Conservation (phyloP, 2,888 invertebrate species). For the Kryphioiulus occultus region DNA sequence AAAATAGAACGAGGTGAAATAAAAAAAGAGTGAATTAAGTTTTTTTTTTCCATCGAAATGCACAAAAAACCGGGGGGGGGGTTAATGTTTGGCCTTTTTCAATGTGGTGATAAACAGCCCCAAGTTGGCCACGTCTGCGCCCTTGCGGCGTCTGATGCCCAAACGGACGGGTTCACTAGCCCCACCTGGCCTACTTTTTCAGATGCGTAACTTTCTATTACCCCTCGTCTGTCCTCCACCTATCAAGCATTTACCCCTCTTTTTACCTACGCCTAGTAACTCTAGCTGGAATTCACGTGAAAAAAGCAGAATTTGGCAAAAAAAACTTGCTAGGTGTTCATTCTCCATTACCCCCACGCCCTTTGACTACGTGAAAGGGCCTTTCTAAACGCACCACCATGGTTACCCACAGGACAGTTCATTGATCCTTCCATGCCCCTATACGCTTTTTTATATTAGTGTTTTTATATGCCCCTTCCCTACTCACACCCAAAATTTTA, state of each 20-base stretch:
- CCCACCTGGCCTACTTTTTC: conserved; percentile 35
- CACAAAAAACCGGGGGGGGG: not conserved
- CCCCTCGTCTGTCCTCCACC: conserved; percentile 32
- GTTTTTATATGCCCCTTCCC: not conserved
- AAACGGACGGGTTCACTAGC: conserved; percentile 38
- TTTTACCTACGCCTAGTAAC: conserved; percentile 29
- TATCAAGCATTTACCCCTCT: conserved; percentile 36
- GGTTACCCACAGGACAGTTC: conserved; percentile 32
- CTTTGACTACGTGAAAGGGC: conserved; percentile 40
- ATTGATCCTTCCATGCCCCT: not conserved
- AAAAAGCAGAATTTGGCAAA: not conserved
- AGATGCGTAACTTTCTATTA: conserved; percentile 17
- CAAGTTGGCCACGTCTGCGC: conserved; percentile 29
- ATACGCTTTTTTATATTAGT: not conserved
- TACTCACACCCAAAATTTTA: conserved; percentile 32
- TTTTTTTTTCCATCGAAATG: conserved; percentile 19
- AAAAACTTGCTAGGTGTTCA: conserved; percentile 26
- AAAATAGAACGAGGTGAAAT: conserved; percentile 40
- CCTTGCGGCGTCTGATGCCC: conserved; percentile 34
- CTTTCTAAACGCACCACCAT: conserved; percentile 4
- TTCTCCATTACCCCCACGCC: conserved; percentile 20
- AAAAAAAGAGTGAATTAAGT: conserved; percentile 31
- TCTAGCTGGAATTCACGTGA: not conserved
- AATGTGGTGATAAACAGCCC: conserved; percentile 33
- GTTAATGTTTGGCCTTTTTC: conserved; percentile 27